A percentile compares a stretch with the other conserved stretches of the same genome.
Evolutionary conservation across 2,888 invertebrate genomes (phyloP).

Genomic region (Drosophila paranaensis): DNA sequence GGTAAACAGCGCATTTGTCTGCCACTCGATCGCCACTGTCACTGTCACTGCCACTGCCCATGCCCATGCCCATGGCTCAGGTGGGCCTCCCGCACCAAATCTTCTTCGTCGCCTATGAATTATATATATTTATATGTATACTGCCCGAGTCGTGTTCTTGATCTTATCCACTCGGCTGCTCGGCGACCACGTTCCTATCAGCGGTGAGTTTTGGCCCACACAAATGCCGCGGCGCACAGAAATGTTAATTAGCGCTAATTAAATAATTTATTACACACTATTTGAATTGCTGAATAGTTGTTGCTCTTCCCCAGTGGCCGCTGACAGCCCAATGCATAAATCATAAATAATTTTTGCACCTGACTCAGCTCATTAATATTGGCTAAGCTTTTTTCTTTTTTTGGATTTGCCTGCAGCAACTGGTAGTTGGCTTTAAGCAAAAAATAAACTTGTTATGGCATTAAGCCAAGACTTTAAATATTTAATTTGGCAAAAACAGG

Average conservation of each 20-base stretch:
- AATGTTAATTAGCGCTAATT: constrained; percentile 80
- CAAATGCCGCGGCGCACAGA: constrained; percentile 32
- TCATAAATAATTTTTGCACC: constrained; percentile 5
- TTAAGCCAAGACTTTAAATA: neutral
- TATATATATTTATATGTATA: constrained; percentile 18
- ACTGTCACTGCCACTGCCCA: constrained; percentile 3
- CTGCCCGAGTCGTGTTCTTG: constrained; percentile 49
- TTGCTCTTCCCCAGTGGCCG: neutral
- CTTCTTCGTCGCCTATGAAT: constrained; percentile 54
- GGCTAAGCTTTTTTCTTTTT: neutral
- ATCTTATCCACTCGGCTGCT: constrained; percentile 76
- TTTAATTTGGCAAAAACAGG: neutral
- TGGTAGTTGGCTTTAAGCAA: constrained; percentile 3
- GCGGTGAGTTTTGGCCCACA: constrained; percentile 6
- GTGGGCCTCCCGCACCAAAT: constrained; percentile 32
- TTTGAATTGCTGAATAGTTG: constrained; percentile 12
- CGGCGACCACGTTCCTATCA: constrained; percentile 69
- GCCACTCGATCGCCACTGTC: constrained; percentile 55
- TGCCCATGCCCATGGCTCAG: neutral
- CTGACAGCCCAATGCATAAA: constrained; percentile 15
- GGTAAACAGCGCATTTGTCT: constrained; percentile 83
- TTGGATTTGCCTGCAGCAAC: constrained; percentile 1
- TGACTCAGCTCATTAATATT: constrained; percentile 18
- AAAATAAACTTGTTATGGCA: constrained; percentile 6
- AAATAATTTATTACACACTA: constrained; percentile 65